Conservation (phyloP, 2,797 vertebrate genomes). For the Lacerta viridis region DNA sequence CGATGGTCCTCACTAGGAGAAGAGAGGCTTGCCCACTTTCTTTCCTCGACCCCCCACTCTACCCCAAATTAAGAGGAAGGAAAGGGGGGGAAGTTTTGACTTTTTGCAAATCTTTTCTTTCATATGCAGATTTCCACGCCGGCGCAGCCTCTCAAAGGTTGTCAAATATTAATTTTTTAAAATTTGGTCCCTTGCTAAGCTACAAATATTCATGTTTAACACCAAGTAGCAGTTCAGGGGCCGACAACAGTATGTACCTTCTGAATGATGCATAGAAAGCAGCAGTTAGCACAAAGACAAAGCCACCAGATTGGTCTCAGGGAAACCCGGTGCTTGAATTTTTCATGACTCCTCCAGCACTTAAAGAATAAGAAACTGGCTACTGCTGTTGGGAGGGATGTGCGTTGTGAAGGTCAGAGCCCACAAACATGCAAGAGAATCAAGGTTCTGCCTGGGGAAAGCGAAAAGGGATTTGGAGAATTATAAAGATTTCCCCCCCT, state of each 20-base stretch:
- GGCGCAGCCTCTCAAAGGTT: slow-evolving; percentile 82
- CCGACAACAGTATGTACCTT: slow-evolving; percentile 87
- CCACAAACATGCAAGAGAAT: slow-evolving; percentile 81
- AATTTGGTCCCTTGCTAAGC: slow-evolving; percentile 87
- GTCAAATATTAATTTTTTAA: slow-evolving; percentile 89
- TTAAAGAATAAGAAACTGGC: slow-evolving; percentile 93
- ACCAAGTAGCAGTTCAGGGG: slow-evolving; percentile 86
- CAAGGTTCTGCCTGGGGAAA: slow-evolving; percentile 83
- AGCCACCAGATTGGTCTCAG: slow-evolving; percentile 95
- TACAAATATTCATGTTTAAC: slow-evolving; percentile 90
- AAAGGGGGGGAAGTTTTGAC: slow-evolving; percentile 71
- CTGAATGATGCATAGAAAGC: slow-evolving; percentile 87
- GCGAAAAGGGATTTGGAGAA: slow-evolving; percentile 84
- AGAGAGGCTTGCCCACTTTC: slow-evolving; percentile 69
- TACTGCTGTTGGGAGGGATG: slow-evolving; percentile 87
- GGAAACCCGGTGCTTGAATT: slow-evolving; percentile 93
- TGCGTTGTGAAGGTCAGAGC: slow-evolving; percentile 86
- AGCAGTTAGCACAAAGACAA: slow-evolving; percentile 92
- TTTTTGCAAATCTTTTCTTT: slow-evolving; percentile 77
- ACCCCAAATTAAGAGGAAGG: slow-evolving; percentile 20
- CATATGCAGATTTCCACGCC: slow-evolving; percentile 76
- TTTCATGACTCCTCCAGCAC: slow-evolving; percentile 97
- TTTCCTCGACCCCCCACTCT: neutral
- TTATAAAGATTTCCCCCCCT: slow-evolving; percentile 76
- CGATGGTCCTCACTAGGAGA: slow-evolving; percentile 60